These are phyloP conservation scores for Temnothorax ravouxi DNA, from an alignment of 2,888 invertebrate species.

Conservation along the genomic window DNA sequence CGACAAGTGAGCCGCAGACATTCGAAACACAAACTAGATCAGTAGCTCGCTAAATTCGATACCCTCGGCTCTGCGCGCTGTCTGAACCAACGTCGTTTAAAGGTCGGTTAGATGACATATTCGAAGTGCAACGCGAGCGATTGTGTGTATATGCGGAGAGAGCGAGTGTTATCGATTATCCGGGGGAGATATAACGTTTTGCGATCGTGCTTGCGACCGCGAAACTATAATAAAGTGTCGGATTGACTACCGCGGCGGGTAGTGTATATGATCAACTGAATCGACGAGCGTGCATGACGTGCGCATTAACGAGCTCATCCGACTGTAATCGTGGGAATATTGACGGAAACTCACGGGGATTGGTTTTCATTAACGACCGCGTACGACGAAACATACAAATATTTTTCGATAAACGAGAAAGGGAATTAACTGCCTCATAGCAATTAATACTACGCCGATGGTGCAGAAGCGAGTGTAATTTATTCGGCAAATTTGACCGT, in stretches of 20 bases:
- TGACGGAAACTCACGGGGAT: background rate
- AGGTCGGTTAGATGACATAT: conserved; percentile 11
- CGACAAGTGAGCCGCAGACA: background rate
- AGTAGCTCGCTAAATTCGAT: conserved; percentile 17
- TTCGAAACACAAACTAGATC: background rate
- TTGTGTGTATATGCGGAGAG: background rate
- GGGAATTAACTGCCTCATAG: too few species aligned
- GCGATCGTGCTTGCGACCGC: conserved; percentile 15
- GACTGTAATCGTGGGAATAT: conserved; percentile 25
- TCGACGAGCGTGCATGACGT: background rate
- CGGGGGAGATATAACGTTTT: background rate
- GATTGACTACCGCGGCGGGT: conserved; percentile 11
- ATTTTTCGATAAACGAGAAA: background rate
- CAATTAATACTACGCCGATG: background rate
- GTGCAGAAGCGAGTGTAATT: background rate
- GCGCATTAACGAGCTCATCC: conserved; percentile 27
- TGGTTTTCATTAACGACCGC: conserved; percentile 11
- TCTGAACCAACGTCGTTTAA: background rate
- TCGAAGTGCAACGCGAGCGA: background rate
- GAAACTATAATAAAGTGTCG: conserved; percentile 20
- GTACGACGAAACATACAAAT: background rate
- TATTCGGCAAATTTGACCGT: background rate
- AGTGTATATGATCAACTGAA: background rate
- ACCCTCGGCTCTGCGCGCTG: background rate
- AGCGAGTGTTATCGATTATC: conserved; percentile 39